phyloP scores from a whole-genome alignment of 1,140 invertebrate species.

The Tetraneura akinire region DNA sequence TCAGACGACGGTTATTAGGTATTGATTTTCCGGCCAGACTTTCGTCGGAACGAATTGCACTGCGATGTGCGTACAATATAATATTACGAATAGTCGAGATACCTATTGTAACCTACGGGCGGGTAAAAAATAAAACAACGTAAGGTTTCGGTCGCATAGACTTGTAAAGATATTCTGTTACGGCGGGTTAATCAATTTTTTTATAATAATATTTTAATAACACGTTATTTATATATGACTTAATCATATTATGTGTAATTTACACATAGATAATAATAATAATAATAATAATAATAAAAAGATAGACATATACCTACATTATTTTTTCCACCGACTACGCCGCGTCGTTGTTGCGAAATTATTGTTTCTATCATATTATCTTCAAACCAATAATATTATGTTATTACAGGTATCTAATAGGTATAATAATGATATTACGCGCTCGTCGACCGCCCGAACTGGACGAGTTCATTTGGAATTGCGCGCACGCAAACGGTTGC shows the following conservation, averaged over 20 bases:
- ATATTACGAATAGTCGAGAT: too few relatives aligned
- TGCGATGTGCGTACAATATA: background rate
- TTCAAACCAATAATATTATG: too few relatives aligned
- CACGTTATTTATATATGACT: too few relatives aligned
- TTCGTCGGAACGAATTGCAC: constrained; percentile 15
- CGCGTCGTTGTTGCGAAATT: too few relatives aligned
- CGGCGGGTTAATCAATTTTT: constrained; percentile 21
- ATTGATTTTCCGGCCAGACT: constrained; percentile 11
- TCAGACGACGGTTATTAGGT: background rate
- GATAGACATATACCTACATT: too few relatives aligned
- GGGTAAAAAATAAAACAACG: background rate
- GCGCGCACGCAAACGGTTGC: constrained; percentile 29
- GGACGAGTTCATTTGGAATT: constrained; percentile 43
- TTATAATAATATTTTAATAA: constrained; percentile 1
- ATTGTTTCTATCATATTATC: too few relatives aligned
- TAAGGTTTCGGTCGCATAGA: constrained; percentile 4
- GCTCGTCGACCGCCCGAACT: background rate
- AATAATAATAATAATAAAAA: too few relatives aligned
- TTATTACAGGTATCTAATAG: background rate
- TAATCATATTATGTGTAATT: too few relatives aligned
- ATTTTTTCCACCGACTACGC: too few relatives aligned
- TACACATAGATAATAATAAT: too few relatives aligned
- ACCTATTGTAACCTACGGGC: too few relatives aligned
- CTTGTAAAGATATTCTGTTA: constrained; percentile 34
- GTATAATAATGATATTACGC: background rate